Base-by-base conservation (phyloP, 2,797 vertebrate species). In the Poeciliopsis paucimaculata region DNA sequence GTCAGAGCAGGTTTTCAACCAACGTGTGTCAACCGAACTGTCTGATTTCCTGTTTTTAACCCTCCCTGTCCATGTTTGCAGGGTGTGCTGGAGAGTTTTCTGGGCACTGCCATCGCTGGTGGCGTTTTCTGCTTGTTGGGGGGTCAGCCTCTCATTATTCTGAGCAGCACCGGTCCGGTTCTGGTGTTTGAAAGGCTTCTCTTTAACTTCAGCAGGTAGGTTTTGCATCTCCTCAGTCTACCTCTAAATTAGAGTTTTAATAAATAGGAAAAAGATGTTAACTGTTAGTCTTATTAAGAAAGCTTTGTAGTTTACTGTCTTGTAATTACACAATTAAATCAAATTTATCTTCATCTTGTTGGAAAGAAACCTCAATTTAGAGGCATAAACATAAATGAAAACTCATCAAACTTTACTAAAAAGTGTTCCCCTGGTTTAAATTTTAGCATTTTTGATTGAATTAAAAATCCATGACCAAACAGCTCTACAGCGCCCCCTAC, bases 61-160 rank as follows among this genome's bases (percentile, higher is more conserved):
- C 0, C 0, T 23, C 23, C 45, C 0, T 20, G 10, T 68, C 23
- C 15, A 0, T 31, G 26, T 73, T 45, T 82, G 72, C 23, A 89
- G 98, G 98, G 98, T 0, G 98, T 99, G 82, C 72, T 99, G 96
- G 98, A 99, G 95, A 99, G 98, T 90, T 99, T 99, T 88, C 94
- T 99, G 93, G 98, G 98, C 76, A 99, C 98, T 0, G 98, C 98
- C 0, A 95, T 99, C 47, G 79, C 96, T 0, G 98, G 98, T 1
- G 97, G 96, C 0, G 47, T 98, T 36, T 99, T 99, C 88, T 99
- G 98, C 88, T 95, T 99, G 90, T 92, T 99, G 76, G 96, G 94
- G 16, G 98, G 98, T 3, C 98, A 99, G 73, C 98, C 98, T 0
- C 97, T 99, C 85, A 99, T 93, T 78, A 99, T 99, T 88, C 92